These are phyloP conservation scores for Macrotrachela quadricornifera DNA, from an alignment of 1,140 invertebrate species.

Conservation along the genomic window DNA sequence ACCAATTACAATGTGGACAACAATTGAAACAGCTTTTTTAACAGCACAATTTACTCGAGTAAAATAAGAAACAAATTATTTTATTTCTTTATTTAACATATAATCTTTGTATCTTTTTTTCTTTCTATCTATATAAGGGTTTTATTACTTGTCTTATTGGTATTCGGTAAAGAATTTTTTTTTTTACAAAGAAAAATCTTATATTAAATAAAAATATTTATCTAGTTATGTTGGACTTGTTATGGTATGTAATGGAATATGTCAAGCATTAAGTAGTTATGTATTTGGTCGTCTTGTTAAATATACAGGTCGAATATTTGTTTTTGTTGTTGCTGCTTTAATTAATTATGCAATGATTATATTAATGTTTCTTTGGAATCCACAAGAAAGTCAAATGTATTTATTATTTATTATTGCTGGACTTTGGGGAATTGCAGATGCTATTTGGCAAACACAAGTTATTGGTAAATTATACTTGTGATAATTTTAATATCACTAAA, in stretches of 20 bases:
- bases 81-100: no score
- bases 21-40: slow-evolving; percentile 86
- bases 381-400: slow-evolving; percentile 48
- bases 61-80: background rate
- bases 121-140: background rate
- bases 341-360: slow-evolving; percentile 14
- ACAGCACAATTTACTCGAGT: slow-evolving; percentile 78
- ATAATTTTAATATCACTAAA: no score
- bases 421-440: slow-evolving; percentile 72
- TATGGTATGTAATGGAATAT: slow-evolving; percentile 78
- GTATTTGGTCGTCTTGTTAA: slow-evolving; percentile 74
- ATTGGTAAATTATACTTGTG: no score
- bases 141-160: background rate
- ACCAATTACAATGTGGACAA: slow-evolving; percentile 82
- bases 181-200: no score
- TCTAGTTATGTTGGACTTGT: slow-evolving; percentile 58
- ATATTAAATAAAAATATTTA: no score
- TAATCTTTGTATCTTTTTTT: no score
- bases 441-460: slow-evolving; percentile 16
- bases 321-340: slow-evolving; percentile 46
- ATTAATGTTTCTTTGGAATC: slow-evolving; percentile 43
- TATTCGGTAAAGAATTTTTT: no score
- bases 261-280: slow-evolving; percentile 64
- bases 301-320: slow-evolving; percentile 61
- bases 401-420: slow-evolving; percentile 66